These are phyloP conservation scores for Carterocephalus palaemon DNA, from an alignment of 2,888 invertebrate genomes.

Conservation along the genomic window DNA sequence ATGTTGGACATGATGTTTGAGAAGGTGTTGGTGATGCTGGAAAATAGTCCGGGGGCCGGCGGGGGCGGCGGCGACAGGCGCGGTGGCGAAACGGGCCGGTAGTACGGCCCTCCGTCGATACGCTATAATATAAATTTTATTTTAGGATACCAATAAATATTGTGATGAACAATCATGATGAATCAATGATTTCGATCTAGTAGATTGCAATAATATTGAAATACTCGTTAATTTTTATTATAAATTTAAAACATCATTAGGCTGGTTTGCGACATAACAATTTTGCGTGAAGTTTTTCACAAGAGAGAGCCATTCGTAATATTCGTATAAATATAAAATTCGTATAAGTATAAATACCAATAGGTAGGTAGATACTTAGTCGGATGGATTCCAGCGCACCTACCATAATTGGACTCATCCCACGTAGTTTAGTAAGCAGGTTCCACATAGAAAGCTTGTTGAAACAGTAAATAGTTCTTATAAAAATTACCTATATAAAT, in stretches of 20 bases:
- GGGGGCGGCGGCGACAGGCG: constrained; percentile 69
- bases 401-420: constrained; percentile 21
- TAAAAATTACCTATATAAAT: background rate
- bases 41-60: constrained; percentile 81
- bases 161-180: too few species aligned
- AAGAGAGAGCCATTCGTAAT: too few species aligned
- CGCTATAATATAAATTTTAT: constrained; percentile 80
- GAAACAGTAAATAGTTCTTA: constrained; percentile 10
- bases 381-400: too few species aligned
- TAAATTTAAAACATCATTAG: too few species aligned
- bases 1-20: constrained; percentile 88
- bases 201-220: too few species aligned
- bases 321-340: too few species aligned
- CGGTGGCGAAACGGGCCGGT: constrained; percentile 77
- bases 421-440: constrained; percentile 14
- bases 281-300: too few species aligned
- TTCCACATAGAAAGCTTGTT: constrained; percentile 32
- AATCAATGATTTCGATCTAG: too few species aligned
- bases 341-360: background rate
- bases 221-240: too few species aligned
- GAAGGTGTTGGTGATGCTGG: constrained; percentile 87
- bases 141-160: too few species aligned
- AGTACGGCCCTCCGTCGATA: constrained; percentile 83
- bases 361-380: background rate
- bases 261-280: too few species aligned